Conservation (phyloP, 1,140 invertebrate genomes). For the Prorops nasuta region DNA sequence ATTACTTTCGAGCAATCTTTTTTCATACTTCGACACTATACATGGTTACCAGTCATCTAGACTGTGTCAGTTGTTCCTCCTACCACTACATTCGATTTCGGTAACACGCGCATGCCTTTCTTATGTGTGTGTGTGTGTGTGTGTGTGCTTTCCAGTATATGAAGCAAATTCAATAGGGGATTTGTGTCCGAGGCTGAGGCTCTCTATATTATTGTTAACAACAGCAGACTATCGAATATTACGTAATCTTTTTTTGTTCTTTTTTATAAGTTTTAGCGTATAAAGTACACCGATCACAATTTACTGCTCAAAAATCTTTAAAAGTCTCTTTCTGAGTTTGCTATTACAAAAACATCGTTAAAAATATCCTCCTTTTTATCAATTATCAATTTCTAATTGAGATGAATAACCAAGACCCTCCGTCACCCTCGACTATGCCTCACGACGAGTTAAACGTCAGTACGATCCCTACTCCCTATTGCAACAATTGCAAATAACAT, state of each 20-base stretch:
- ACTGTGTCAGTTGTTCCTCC: no score
- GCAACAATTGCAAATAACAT: no score
- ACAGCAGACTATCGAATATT: constrained; percentile 41
- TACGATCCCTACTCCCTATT: no score
- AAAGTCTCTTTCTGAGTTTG: constrained; percentile 25
- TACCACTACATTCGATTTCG: no score
- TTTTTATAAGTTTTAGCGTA: constrained; percentile 20
- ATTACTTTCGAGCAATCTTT: no score
- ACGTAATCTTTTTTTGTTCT: constrained; percentile 20
- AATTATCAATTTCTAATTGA: constrained; percentile 23
- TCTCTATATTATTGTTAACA: constrained; percentile 40
- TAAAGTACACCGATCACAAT: constrained; percentile 39
- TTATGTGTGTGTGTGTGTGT: no score
- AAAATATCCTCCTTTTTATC: constrained; percentile 36
- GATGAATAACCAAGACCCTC: no score
- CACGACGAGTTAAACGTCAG: no score
- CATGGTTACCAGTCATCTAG: no score
- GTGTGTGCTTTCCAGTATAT: constrained; percentile 14
- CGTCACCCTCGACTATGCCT: no score
- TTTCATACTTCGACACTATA: no score
- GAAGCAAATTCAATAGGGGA: constrained; percentile 20
- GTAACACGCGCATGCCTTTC: no score
- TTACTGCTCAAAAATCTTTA: constrained; percentile 26
- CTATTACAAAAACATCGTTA: constrained; percentile 37
- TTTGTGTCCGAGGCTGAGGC: constrained; percentile 18